These are phyloP conservation scores for Cordylochernes scorpioides DNA, from an alignment of 2,888 invertebrate genomes.

Conservation along the genomic window DNA sequence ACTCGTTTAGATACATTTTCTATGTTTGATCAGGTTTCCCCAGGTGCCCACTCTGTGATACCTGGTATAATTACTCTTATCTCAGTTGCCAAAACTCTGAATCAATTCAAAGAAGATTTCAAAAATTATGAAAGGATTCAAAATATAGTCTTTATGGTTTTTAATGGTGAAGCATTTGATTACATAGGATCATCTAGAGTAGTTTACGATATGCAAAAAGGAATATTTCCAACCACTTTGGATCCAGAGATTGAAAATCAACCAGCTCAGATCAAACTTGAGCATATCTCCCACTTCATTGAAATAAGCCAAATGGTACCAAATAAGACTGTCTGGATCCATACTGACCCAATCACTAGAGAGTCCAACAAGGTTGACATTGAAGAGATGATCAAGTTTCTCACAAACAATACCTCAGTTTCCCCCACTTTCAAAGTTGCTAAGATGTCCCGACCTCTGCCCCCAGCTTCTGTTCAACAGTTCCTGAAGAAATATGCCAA, in stretches of 20 bases:
- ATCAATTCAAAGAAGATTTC: constrained; percentile 4
- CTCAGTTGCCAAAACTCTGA: constrained; percentile 40
- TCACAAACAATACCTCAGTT: no score
- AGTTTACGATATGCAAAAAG: constrained; percentile 49
- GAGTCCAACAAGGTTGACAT: constrained; percentile 9
- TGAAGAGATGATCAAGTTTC: no score
- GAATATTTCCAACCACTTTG: constrained; percentile 32
- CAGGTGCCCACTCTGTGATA: constrained; percentile 48
- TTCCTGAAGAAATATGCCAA: constrained; percentile 35
- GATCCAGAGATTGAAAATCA: constrained; percentile 17
- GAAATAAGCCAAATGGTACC: constrained; percentile 16
- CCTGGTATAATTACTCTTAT: constrained; percentile 49
- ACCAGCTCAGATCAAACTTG: constrained; percentile 10
- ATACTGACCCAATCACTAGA: constrained; percentile 10
- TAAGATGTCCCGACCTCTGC: constrained; percentile 27
- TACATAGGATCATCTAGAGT: constrained; percentile 83
- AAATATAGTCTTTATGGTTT: constrained; percentile 51
- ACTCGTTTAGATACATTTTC: constrained; percentile 57
- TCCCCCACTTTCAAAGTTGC: no score
- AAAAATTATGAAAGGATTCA: constrained; percentile 6
- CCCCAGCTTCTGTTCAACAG: constrained; percentile 60
- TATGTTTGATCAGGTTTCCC: constrained; percentile 51
- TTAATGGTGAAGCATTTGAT: constrained; percentile 75
- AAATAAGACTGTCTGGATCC: constrained; percentile 9
- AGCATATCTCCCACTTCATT: constrained; percentile 15